Percentiles rank a stretch among this genome's conserved stretches.
Conservation (phyloP, 1,140 invertebrate genomes). For the Drosophila simulans region DNA sequence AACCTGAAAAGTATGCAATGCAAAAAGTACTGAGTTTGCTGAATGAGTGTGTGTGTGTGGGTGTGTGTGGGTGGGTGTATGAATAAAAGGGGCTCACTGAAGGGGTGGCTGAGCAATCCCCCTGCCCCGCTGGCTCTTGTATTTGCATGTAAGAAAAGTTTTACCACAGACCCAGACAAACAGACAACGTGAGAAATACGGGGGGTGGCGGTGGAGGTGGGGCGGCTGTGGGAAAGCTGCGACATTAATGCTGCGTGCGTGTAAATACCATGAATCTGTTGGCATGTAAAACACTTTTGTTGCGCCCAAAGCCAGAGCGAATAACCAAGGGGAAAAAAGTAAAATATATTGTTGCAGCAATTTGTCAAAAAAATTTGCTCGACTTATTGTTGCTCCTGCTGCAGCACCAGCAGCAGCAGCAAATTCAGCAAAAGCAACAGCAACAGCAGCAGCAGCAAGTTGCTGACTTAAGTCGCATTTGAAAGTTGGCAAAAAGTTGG, state of each 20-base stretch:
- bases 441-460: constrained; percentile 25
- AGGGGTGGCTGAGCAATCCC: constrained; percentile 29
- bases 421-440: constrained; percentile 6
- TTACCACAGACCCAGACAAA: constrained; percentile 78
- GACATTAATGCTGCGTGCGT: constrained; percentile 81
- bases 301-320: constrained; percentile 71
- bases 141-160: constrained; percentile 77
- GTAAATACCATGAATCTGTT: constrained; percentile 82
- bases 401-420: background rate
- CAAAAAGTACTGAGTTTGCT: constrained; percentile 45
- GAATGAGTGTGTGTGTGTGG: background rate
- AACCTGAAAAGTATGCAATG: constrained; percentile 78
- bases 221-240: constrained; percentile 39
- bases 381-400: constrained; percentile 60
- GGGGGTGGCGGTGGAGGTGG: background rate
- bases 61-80: constrained; percentile 2
- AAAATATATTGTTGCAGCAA: constrained; percentile 75
- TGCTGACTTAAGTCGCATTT: constrained; percentile 71
- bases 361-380: constrained; percentile 79
- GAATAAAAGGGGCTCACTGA: background rate
- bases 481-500: constrained; percentile 64
- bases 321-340: constrained; percentile 43
- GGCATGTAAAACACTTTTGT: constrained; percentile 82
- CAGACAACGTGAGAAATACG: constrained; percentile 67
- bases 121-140: constrained; percentile 19